These are phyloP conservation scores for Coenonympha glycerion DNA, from an alignment of 2,888 invertebrate genomes.

Conservation along the genomic window DNA sequence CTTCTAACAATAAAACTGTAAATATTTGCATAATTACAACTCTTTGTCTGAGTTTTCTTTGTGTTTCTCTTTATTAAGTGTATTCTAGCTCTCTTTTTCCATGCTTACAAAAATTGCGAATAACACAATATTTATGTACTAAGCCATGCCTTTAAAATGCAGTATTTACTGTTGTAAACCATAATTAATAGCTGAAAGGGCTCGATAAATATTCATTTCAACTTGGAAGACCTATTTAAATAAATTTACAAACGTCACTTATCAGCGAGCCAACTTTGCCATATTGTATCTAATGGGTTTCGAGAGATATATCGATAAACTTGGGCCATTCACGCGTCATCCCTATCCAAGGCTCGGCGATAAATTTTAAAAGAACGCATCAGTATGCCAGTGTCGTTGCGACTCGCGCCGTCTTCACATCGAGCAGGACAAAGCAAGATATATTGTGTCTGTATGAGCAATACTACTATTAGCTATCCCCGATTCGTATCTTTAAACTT, in stretches of 20 bases:
- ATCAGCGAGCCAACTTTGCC: constrained; percentile 6
- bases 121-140: too few relatives aligned
- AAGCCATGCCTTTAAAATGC: too few relatives aligned
- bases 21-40: too few relatives aligned
- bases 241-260: constrained; percentile 10
- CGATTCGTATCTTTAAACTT: constrained; percentile 18
- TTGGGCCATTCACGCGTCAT: constrained; percentile 24
- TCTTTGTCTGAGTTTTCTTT: too few relatives aligned
- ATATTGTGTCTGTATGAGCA: constrained; percentile 56
- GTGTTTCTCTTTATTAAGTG: too few relatives aligned
- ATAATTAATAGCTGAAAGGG: background rate
- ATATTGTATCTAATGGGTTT: constrained; percentile 10
- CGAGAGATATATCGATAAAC: constrained; percentile 23
- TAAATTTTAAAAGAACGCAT: constrained; percentile 71
- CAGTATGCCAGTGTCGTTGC: constrained; percentile 65
- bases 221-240: constrained; percentile 4
- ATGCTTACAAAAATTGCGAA: too few relatives aligned
- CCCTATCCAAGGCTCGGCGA: constrained; percentile 46
- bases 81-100: too few relatives aligned
- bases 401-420: constrained; percentile 53
- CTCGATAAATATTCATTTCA: constrained; percentile 4
- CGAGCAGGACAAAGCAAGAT: constrained; percentile 68
- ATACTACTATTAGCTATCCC: constrained; percentile 28
- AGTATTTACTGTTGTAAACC: background rate
- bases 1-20: too few relatives aligned